phyloP scores from a whole-genome alignment of 2,888 invertebrate species.

The Acanthacorydalis orientalis region DNA sequence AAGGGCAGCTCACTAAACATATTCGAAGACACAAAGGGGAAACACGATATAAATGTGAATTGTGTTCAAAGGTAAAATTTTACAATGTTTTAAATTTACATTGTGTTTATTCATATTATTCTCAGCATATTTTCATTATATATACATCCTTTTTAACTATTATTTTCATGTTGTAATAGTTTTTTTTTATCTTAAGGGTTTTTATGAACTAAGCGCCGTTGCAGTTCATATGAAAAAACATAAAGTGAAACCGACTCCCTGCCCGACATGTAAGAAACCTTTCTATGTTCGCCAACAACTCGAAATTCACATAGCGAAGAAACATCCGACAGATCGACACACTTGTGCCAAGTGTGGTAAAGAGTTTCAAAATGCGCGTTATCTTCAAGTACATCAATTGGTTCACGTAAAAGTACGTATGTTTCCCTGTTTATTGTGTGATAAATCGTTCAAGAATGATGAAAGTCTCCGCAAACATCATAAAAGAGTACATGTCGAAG shows the following conservation, averaged over 20 bases:
- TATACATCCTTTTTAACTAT: too few relatives aligned
- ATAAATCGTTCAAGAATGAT: not conserved
- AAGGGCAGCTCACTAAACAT: constrained; percentile 29
- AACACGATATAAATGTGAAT: constrained; percentile 1
- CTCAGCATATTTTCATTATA: too few relatives aligned
- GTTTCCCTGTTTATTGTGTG: not conserved
- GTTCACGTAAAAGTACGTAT: not conserved
- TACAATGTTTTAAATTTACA: too few relatives aligned
- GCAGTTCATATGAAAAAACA: not conserved
- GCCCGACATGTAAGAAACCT: not conserved
- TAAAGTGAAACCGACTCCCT: not conserved
- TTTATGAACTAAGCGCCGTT: not conserved
- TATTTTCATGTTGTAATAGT: too few relatives aligned
- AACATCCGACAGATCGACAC: not conserved
- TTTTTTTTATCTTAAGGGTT: too few relatives aligned
- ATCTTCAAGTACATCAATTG: not conserved
- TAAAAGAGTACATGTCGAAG: not conserved
- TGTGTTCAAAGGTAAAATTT: not conserved
- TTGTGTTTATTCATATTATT: too few relatives aligned
- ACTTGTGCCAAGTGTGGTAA: not conserved
- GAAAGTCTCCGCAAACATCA: not conserved
- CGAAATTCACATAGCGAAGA: not conserved
- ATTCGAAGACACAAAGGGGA: constrained; percentile 23
- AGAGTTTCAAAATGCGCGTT: not conserved
- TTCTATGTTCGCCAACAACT: not conserved